phyloP scores from a whole-genome alignment of 2,113 vertebrate genomes.

The Amphiprion ocellaris region DNA sequence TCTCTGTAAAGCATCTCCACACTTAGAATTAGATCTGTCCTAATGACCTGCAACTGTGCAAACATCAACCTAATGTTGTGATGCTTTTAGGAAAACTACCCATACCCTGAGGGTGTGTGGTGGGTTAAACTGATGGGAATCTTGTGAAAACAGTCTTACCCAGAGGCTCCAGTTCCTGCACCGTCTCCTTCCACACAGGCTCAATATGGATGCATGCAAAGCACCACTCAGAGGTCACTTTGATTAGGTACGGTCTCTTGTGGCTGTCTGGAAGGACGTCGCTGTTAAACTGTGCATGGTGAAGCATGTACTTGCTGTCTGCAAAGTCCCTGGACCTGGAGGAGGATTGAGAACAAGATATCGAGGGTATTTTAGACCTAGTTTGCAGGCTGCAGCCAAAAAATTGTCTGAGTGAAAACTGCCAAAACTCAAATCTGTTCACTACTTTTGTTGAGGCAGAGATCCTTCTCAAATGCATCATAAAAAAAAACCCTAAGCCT shows the following conservation, averaged over 20 bases:
- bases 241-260: slow-evolving; percentile 95
- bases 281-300: slow-evolving; percentile 91
- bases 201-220: slow-evolving; percentile 96
- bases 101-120: not conserved
- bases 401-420: not conserved
- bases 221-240: slow-evolving; percentile 97
- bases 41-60: slow-evolving; percentile 28
- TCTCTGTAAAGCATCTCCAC: slow-evolving; percentile 22
- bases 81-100: slow-evolving; percentile 23
- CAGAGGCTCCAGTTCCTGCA: slow-evolving; percentile 90
- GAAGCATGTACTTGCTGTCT: slow-evolving; percentile 92
- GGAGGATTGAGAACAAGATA: not conserved
- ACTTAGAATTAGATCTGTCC: slow-evolving; percentile 10
- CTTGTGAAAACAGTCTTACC: slow-evolving; percentile 77
- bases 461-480: no score
- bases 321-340: slow-evolving; percentile 89
- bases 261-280: slow-evolving; percentile 93
- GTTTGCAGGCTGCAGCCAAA: not conserved
- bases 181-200: slow-evolving; percentile 93
- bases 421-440: no score
- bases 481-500: no score
- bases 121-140: not conserved
- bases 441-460: no score
- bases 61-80: slow-evolving; percentile 6
- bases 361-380: not conserved